Evolutionary conservation across 2,113 vertebrate genomes (phyloP).

Genomic region (Zeus faber): DNA sequence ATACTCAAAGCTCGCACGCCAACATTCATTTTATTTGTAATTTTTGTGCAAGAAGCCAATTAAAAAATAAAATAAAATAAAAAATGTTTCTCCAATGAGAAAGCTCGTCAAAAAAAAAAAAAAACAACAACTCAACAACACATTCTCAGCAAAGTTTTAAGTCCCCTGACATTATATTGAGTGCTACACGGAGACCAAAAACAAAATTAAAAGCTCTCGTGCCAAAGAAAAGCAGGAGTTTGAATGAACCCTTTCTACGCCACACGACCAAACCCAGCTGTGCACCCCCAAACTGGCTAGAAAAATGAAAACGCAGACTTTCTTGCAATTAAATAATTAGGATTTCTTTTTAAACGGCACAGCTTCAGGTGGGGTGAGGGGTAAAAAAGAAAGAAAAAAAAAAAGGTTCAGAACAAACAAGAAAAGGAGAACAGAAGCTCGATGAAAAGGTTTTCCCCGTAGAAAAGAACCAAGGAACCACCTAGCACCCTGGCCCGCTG

Average conservation of each 20-base stretch:
- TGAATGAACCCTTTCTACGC: slow-evolving; percentile 40
- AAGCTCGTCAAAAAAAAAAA: slow-evolving; percentile 79
- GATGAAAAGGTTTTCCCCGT: slow-evolving; percentile 81
- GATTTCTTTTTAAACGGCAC: slow-evolving; percentile 15
- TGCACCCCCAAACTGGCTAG: slow-evolving; percentile 7
- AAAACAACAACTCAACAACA: slow-evolving; percentile 49
- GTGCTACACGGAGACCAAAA: slow-evolving; percentile 84
- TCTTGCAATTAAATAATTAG: neutral
- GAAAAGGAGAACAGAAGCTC: slow-evolving; percentile 80
- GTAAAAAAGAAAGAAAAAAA: slow-evolving; percentile 1
- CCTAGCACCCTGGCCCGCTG: slow-evolving; percentile 67
- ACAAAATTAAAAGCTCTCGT: slow-evolving; percentile 81
- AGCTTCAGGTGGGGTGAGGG: too few species aligned
- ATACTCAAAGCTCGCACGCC: slow-evolving; percentile 87
- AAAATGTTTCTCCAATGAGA: slow-evolving; percentile 89
- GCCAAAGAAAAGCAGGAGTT: slow-evolving; percentile 59
- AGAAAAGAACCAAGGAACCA: slow-evolving; percentile 61
- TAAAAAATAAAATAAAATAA: slow-evolving; percentile 68
- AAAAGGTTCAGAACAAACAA: slow-evolving; percentile 36
- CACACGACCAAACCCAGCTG: slow-evolving; percentile 19
- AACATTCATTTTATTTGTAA: slow-evolving; percentile 91
- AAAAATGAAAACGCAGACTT: slow-evolving; percentile 11
- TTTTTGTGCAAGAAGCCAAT: slow-evolving; percentile 91
- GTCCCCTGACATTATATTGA: slow-evolving; percentile 71
- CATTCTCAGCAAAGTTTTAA: slow-evolving; percentile 68